Evolutionary conservation across 2,113 vertebrate genomes (phyloP), one percentile per base, ranked within the genome.

Genomic region (Pteronura brasiliensis): DNA sequence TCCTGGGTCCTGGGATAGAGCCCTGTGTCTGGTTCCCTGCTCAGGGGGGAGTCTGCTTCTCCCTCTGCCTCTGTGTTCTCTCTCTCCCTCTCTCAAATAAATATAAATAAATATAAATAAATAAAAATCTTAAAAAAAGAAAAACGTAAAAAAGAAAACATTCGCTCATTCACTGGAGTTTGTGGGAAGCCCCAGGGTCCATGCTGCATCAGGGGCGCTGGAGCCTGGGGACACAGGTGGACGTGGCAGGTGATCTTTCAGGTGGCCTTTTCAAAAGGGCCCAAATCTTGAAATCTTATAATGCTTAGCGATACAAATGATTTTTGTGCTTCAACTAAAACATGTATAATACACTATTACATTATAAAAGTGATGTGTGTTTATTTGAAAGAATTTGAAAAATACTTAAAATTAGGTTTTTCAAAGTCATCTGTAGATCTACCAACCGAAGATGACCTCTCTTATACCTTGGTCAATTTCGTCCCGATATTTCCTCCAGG

Each of bases 91-190:
- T 59, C 57, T 59, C 57, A 59, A 11, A 59, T 59, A 59, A 59
- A 59, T 59, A 59, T 15, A 52, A 52, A 52, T 52, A 52, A 59
- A 57, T 57, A 57, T 15, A 52, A 52, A 52, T 52, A 52, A 59
- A 57, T 57, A 57, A 23, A 57, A 57, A 57, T 23, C 20, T 57
- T 57, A 23, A 57, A 57, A 57, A 57, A 57, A 52, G 49, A 52
- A 52, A 52, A 52, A 52, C 3, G 14, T 52, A 52, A 20, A 21
- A 57, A 57, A 57, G 55, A 57, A 21, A 57, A 23, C n/a, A 5
- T 4, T 7, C 20, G 11, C 0, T 1, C 17, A 9, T 31, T 57
- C 36, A 2, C n/a, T 14, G 4, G 36, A 15, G 27, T 71, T 31
- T 20, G 31, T 29, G 13, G 36, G 29, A 12, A 6, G 11, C 85